A percentile compares a stretch with the other conserved stretches of the same genome.
Evolutionary conservation across 2,113 vertebrate genomes (phyloP).

Genomic region (Myocastor coypus): DNA sequence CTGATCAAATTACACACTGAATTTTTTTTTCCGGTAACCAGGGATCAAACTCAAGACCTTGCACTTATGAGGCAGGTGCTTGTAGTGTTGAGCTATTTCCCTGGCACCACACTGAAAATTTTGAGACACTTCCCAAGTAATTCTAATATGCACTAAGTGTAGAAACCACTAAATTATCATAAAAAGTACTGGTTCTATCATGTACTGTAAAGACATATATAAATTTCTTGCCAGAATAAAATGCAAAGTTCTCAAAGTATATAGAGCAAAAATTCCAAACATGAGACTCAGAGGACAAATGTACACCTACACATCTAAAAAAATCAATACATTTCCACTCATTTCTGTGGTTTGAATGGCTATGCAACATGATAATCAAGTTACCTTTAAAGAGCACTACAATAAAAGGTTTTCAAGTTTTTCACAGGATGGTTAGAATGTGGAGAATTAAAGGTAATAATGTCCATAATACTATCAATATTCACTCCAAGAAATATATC

Average conservation of each 20-base stretch:
- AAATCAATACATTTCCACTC: conserved; percentile 13
- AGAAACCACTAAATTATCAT: conserved; percentile 20
- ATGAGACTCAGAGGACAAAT: not conserved
- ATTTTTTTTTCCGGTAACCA: too few species aligned
- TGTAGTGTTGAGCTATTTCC: too few species aligned
- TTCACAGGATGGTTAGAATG: conserved; percentile 3
- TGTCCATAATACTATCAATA: not conserved
- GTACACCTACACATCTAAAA: not conserved
- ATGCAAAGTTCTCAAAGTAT: conserved; percentile 8
- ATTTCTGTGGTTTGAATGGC: conserved; percentile 18
- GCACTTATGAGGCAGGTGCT: too few species aligned
- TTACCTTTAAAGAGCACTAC: not conserved
- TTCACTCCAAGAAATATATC: conserved; percentile 22
- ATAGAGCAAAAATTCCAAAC: conserved; percentile 29
- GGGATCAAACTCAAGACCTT: too few species aligned
- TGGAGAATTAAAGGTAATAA: not conserved
- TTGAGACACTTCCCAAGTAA: not conserved
- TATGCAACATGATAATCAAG: not conserved
- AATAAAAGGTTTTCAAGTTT: conserved; percentile 49
- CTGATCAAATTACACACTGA: not conserved
- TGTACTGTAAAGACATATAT: not conserved
- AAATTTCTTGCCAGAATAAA: conserved; percentile 37
- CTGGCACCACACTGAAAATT: not conserved
- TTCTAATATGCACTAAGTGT: not conserved
- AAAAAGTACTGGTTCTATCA: conserved; percentile 42